Evolutionary conservation across 2,888 invertebrate genomes (phyloP).

Genomic region (Drosophila mayaguana): DNA sequence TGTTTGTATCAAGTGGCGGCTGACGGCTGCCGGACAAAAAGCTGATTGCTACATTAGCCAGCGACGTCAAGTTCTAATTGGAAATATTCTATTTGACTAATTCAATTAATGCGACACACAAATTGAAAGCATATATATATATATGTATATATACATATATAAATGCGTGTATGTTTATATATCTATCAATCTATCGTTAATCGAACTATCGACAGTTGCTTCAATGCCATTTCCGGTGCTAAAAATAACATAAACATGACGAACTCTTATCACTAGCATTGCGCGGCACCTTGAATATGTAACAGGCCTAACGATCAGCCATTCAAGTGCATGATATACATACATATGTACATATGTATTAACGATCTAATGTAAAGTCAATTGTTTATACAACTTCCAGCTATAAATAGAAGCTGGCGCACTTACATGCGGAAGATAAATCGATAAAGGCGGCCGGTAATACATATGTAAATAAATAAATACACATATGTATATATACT

Average conservation of each 20-base stretch:
- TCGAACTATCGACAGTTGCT: slow-evolving; percentile 35
- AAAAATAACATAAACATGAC: slow-evolving; percentile 41
- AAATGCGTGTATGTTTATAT: not conserved
- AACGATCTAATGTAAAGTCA: slow-evolving; percentile 10
- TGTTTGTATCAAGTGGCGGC: not conserved
- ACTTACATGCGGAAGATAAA: slow-evolving; percentile 63
- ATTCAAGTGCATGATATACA: slow-evolving; percentile 54
- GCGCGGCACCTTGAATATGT: slow-evolving; percentile 70
- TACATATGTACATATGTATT: not conserved
- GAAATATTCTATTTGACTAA: not conserved
- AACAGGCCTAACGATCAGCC: slow-evolving; percentile 49
- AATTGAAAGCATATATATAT: not conserved
- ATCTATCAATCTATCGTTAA: slow-evolving; percentile 26
- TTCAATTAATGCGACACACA: not conserved
- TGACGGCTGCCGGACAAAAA: slow-evolving; percentile 8
- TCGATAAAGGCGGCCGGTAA: slow-evolving; percentile 25
- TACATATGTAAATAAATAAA: not conserved
- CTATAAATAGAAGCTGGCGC: slow-evolving; percentile 58
- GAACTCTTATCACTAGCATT: slow-evolving; percentile 53
- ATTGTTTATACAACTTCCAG: slow-evolving; percentile 11
- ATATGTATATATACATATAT: not conserved
- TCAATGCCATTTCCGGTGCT: slow-evolving; percentile 62
- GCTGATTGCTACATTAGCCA: slow-evolving; percentile 16
- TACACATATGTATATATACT: not conserved
- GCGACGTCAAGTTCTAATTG: not conserved